Base-by-base conservation (phyloP, 2,888 invertebrate species). In the Stenichneumon culpator region DNA sequence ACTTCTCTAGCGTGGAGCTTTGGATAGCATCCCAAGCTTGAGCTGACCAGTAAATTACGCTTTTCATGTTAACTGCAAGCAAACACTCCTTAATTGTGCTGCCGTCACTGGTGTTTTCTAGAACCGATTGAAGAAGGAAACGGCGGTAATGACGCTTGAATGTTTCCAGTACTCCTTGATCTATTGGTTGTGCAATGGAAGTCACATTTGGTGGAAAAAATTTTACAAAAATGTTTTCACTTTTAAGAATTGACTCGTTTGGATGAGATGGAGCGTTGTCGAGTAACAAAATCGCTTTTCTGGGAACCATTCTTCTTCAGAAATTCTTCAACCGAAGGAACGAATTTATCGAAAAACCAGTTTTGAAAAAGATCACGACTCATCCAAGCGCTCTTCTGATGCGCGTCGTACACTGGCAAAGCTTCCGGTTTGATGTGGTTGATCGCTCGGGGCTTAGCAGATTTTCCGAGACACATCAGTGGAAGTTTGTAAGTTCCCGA, bases 131-230 rank as follows among this genome's bases (percentile, higher is more conserved):
- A 28, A 87, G 85, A 60, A 86, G 57, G 63, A 80, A 70, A 70
- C 83, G 79, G 80, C 86, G 72, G 80, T 88, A 89, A 77, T 85
- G 86, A 69, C 89, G 83, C 86, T 89, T 89, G 4, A 89, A 78
- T n/a, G 83, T 81, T 78, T 89, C 86, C 16, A n/a, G n/a, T n/a
- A n/a, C n/a, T n/a, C n/a, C n/a, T n/a, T n/a, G n/a, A n/a, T n/a
- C n/a, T n/a, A 88, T 88, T 36, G 87, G 87, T 84, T 89, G 86
- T 19, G 77, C 74, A 50, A 88, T 73, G 44, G 82, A 70, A 9
- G 89, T 28, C 7, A 89, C 87, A 65, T 87, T 88, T n/a, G 89
- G 88, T 74, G 88, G 87, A 52, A 89, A 75, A 87, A 85, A 86
- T 72, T 68, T 86, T 9, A 79, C 79, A 47, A 78, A 70, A 25